These are phyloP conservation scores for Caenorhabditis macrosperma DNA, from an alignment of 2,888 invertebrate species.

Conservation along the genomic window DNA sequence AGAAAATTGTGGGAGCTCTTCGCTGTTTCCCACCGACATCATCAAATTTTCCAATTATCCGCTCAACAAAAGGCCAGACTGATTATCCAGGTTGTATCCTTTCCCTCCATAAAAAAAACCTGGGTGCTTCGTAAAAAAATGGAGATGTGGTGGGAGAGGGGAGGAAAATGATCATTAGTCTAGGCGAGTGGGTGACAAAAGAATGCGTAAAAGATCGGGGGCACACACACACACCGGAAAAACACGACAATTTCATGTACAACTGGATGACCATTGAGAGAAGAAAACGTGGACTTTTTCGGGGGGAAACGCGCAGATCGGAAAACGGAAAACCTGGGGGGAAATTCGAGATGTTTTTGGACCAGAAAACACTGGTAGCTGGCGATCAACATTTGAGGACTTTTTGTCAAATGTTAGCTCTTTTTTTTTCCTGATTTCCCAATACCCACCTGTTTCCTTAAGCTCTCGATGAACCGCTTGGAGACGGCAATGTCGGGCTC, in stretches of 20 bases:
- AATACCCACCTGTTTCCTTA: conserved; percentile 81
- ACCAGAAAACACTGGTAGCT: too few species aligned
- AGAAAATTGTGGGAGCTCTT: not conserved
- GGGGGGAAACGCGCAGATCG: too few species aligned
- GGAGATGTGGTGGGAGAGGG: too few species aligned
- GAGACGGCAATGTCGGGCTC: conserved; percentile 92
- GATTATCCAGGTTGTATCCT: not conserved
- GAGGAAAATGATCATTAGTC: not conserved
- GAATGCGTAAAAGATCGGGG: not conserved
- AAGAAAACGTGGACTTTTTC: not conserved
- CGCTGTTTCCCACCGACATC: not conserved
- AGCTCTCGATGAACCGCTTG: conserved; percentile 86
- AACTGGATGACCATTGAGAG: not conserved
- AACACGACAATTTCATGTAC: not conserved
- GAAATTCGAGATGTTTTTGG: not conserved
- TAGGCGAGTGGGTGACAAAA: not conserved
- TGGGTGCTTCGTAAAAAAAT: too few species aligned
- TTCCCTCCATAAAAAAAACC: not conserved
- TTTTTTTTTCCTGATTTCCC: too few species aligned
- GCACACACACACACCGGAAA: not conserved
- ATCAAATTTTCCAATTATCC: not conserved
- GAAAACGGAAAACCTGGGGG: too few species aligned
- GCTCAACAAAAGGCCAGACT: too few species aligned
- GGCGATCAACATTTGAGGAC: too few species aligned
- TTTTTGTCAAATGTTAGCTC: too few species aligned